These are phyloP conservation scores for Prunella fulvescens DNA, from an alignment of 2,113 vertebrate genomes.

Conservation along the genomic window DNA sequence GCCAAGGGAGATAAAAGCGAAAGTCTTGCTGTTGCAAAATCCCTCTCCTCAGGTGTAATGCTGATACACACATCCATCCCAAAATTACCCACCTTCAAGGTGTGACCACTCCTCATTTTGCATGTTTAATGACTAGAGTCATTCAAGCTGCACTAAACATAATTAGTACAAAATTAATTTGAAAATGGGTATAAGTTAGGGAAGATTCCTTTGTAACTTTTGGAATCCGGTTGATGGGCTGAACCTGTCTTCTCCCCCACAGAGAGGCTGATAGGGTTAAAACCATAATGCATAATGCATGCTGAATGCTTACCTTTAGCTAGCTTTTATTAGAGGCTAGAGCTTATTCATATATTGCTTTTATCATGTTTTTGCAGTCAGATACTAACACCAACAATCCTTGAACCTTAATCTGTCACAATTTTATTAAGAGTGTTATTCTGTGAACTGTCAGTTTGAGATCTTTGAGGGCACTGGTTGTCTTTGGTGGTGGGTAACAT, in stretches of 20 bases:
- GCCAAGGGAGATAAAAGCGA: background rate
- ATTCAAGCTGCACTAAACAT: background rate
- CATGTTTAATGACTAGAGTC: background rate
- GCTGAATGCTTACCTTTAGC: background rate
- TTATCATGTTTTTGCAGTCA: background rate
- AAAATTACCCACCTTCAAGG: background rate
- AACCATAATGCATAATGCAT: too few relatives aligned
- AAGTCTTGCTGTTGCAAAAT: background rate
- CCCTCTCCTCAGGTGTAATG: background rate
- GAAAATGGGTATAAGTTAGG: background rate
- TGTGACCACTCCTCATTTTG: background rate
- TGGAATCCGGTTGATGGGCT: rapidly evolving
- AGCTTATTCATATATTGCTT: background rate
- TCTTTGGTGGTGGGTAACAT: background rate
- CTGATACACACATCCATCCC: background rate
- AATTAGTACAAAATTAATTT: background rate
- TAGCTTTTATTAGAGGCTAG: background rate
- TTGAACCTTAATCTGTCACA: too few relatives aligned
- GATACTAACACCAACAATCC: background rate
- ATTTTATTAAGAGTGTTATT: background rate
- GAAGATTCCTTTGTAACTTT: background rate
- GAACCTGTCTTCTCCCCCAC: background rate
- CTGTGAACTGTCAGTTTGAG: background rate
- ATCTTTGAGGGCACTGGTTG: too few relatives aligned
- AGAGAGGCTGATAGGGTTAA: background rate